A percentile compares a stretch with the other conserved stretches of the same genome.
phyloP scores from a whole-genome alignment of 2,797 vertebrate species.

The Cuniculus paca region DNA sequence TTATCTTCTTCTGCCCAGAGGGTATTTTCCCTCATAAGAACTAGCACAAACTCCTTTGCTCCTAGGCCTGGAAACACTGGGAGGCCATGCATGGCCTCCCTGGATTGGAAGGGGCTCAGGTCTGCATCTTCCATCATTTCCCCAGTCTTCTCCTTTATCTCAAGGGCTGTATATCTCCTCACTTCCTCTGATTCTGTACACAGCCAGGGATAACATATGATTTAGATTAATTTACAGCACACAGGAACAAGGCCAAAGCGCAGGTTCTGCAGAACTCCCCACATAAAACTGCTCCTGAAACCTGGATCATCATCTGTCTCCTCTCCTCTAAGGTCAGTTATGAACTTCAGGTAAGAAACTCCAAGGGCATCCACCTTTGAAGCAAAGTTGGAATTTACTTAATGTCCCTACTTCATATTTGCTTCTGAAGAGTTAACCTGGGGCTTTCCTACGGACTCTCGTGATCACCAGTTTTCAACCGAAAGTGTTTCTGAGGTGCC shows the following conservation, averaged over 20 bases:
- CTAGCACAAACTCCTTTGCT: not conserved
- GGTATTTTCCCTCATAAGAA: not conserved
- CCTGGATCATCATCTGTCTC: not conserved
- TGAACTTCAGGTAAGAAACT: not conserved
- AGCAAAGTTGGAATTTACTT: not conserved
- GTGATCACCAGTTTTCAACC: not conserved
- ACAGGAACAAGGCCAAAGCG: not conserved
- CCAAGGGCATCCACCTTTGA: not conserved
- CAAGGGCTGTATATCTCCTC: not conserved
- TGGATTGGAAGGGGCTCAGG: not conserved
- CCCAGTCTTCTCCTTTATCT: not conserved
- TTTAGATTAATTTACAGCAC: not conserved
- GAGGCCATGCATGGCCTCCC: accelerated
- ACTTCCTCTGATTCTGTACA: not conserved
- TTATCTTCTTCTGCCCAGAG: not conserved
- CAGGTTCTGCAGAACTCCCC: not conserved
- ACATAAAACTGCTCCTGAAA: not conserved
- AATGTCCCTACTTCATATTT: constrained; percentile 2
- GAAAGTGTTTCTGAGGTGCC: not conserved
- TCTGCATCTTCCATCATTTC: not conserved
- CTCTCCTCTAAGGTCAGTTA: not conserved
- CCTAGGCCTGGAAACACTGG: not conserved
- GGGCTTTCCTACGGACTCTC: not conserved
- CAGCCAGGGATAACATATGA: not conserved
- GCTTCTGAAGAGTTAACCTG: not conserved